Conservation (phyloP, 2,888 invertebrate species). For the Pecten maximus region DNA sequence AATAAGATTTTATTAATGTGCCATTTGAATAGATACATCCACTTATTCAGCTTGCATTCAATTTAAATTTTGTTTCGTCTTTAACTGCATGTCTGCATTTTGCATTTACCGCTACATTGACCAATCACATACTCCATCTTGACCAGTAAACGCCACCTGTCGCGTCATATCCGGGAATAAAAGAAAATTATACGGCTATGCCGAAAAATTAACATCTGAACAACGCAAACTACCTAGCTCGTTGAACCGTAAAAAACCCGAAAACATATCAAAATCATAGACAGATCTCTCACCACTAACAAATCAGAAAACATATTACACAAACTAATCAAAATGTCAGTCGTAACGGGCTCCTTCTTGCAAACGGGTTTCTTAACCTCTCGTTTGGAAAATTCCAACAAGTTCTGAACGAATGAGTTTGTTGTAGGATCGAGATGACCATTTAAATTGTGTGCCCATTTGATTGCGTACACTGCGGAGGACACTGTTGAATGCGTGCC, state of each 20-base stretch:
- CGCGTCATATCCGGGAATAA: no score
- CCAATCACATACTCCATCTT: no score
- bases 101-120: no score
- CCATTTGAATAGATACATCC: no score
- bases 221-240: slow-evolving; percentile 42
- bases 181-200: no score
- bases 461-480: slow-evolving; percentile 52
- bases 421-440: slow-evolving; percentile 47
- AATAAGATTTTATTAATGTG: no score
- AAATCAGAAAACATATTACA: slow-evolving; percentile 40
- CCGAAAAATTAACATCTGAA: slow-evolving; percentile 49
- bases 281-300: slow-evolving; percentile 53
- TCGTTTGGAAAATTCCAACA: slow-evolving; percentile 51
- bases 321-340: slow-evolving; percentile 46
- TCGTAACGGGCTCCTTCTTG: slow-evolving; percentile 50
- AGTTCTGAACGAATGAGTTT: slow-evolving; percentile 46
- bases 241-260: slow-evolving; percentile 46
- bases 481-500: slow-evolving; percentile 42
- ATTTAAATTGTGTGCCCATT: slow-evolving; percentile 50
- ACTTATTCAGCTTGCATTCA: no score
- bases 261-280: slow-evolving; percentile 49
- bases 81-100: no score
- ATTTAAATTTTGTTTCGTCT: no score
- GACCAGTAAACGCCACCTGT: no score
- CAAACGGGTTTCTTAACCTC: slow-evolving; percentile 44